Base-by-base conservation (phyloP, 1,140 invertebrate species). In the Listronotus bonariensis region DNA sequence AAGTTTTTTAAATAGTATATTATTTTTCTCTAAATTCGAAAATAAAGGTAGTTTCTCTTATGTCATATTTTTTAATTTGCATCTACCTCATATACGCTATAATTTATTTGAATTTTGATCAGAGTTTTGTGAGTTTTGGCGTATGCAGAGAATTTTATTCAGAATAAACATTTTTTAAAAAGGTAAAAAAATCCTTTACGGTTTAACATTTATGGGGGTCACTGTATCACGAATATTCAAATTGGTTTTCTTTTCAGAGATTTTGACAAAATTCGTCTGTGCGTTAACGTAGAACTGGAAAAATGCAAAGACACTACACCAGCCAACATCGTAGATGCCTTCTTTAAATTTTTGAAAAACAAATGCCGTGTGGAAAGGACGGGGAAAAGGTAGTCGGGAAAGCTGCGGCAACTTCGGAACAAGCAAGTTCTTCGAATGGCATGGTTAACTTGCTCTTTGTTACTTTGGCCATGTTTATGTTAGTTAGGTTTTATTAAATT, bases 251-350 rank as follows among this genome's bases (percentile, higher is more conserved):
- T 80, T 76, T 84, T 74, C 68, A 84, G 84, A 0, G 82, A 90
- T 65, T 79, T 90, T 61, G 74, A 78, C 0, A 78, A 80, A 12
- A 72, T 91, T 12, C 85, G 90, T 74, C 53, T 57, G 0, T 92
- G 91, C 72, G 80, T 88, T 0, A 84, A 91, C 5, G 72, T 74
- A 2, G 82, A 84, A 31, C 72, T 93, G 62, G 88, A 89, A 74
- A 81, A 80, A 11, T 93, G 91, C 69, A 70, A 78, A 0, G 86
- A 91, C 66, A 88, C 88, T 3, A 91, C 90, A 0, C 88, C 91
- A 0, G 89, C 88, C 18, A 93, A 93, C 71, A 86, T 93, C 18
- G 82, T 90, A 0, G 89, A 92, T 52, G 87, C 89, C 1, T 80
- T 92, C 36, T 89, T 92, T 70, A 88, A 87, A 45, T 92, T 86